Conservation (phyloP, 2,888 invertebrate species). For the Saturnia japonica region DNA sequence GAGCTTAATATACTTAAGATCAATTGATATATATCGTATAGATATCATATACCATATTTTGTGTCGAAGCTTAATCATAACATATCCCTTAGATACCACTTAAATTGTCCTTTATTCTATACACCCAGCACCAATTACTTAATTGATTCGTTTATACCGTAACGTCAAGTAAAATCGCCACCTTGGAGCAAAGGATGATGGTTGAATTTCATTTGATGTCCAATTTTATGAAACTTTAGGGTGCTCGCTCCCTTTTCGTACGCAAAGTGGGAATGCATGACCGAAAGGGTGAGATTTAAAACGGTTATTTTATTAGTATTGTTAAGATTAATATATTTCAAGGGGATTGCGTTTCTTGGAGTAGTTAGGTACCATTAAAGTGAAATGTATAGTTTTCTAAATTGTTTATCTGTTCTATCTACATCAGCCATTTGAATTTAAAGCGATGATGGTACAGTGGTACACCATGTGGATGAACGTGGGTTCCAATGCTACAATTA, state of each 20-base stretch:
- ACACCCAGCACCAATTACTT: constrained; percentile 62
- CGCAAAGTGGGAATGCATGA: constrained; percentile 60
- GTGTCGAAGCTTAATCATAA: not conserved
- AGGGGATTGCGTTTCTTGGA: constrained; percentile 6
- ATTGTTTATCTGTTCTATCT: not conserved
- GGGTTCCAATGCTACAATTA: no score
- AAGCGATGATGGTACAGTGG: no score
- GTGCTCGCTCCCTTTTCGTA: constrained; percentile 38
- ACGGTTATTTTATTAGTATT: constrained; percentile 76
- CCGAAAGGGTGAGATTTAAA: constrained; percentile 73
- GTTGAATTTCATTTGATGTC: constrained; percentile 9
- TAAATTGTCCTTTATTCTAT: constrained; percentile 30
- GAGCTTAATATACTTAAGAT: no score
- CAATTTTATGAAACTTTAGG: constrained; percentile 27
- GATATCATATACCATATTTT: no score
- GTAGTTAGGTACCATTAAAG: not conserved
- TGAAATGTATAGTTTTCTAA: not conserved
- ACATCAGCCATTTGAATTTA: no score
- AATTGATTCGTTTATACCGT: constrained; percentile 60
- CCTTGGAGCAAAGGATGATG: constrained; percentile 7
- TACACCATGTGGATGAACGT: no score
- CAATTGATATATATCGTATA: no score
- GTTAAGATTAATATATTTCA: constrained; percentile 57
- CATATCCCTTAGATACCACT: constrained; percentile 20
- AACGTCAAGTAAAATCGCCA: constrained; percentile 17